A percentile compares a stretch with the other conserved stretches of the same genome.
Conservation (phyloP, 2,888 invertebrate genomes). For the Cephus sareptanus region DNA sequence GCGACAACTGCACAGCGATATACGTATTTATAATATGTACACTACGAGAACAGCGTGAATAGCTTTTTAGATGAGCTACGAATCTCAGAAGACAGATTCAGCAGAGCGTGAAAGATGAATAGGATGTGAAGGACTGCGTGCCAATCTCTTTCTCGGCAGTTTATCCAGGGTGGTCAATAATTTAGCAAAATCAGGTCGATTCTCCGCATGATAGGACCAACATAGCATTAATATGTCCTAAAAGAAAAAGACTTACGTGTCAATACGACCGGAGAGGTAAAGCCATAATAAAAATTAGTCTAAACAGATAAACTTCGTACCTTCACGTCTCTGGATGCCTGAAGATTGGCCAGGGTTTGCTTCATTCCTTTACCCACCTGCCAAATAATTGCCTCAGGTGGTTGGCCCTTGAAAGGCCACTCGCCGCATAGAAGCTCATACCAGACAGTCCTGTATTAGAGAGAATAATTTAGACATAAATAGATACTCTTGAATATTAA, state of each 20-base stretch:
- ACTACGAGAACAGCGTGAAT: constrained; percentile 54
- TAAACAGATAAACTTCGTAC: constrained; percentile 66
- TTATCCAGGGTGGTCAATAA: constrained; percentile 88
- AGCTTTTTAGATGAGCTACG: constrained; percentile 10
- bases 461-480: constrained; percentile 4
- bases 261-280: background rate
- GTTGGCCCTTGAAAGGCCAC: constrained; percentile 94
- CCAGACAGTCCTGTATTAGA: constrained; percentile 88
- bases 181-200: constrained; percentile 91
- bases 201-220: constrained; percentile 89
- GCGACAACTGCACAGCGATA: constrained; percentile 49
- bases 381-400: constrained; percentile 97
- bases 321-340: constrained; percentile 96
- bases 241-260: constrained; percentile 34
- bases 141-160: constrained; percentile 94
- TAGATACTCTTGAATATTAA: background rate
- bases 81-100: constrained; percentile 87
- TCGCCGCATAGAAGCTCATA: constrained; percentile 96
- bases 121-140: constrained; percentile 98
- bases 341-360: constrained; percentile 92
- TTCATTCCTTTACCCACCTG: constrained; percentile 97
- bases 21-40: constrained; percentile 44
- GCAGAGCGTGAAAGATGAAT: constrained; percentile 96
- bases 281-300: background rate
- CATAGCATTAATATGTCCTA: constrained; percentile 97